A percentile compares a stretch with the other conserved stretches of the same genome.
These are phyloP conservation scores for Heliothis virescens DNA, from an alignment of 1,140 invertebrate species.

Conservation along the genomic window DNA sequence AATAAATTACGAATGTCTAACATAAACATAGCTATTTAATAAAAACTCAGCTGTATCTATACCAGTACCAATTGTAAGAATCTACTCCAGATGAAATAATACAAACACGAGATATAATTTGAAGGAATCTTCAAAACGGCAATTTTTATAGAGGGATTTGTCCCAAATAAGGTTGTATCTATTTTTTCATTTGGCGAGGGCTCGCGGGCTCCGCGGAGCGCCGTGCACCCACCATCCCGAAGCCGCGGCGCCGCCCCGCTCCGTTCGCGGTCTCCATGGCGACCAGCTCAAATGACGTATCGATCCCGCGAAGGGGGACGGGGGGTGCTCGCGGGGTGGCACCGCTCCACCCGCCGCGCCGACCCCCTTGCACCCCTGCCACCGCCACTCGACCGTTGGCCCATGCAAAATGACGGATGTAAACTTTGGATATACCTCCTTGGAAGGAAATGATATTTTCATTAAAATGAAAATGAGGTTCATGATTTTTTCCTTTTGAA, in stretches of 20 bases:
- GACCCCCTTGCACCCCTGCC: slow-evolving; percentile 74
- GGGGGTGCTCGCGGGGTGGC: slow-evolving; percentile 77
- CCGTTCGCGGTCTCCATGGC: slow-evolving; percentile 84
- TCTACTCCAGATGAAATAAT: slow-evolving; percentile 44
- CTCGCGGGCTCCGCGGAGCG: slow-evolving; percentile 69
- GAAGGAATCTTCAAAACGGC: slow-evolving; percentile 49
- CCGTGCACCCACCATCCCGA: slow-evolving; percentile 78
- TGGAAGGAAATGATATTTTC: slow-evolving; percentile 85
- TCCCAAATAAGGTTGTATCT: slow-evolving; percentile 71
- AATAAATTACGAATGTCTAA: slow-evolving; percentile 8
- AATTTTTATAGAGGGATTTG: slow-evolving; percentile 67
- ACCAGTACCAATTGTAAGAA: neutral
- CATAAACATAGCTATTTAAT: slow-evolving; percentile 21
- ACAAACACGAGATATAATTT: slow-evolving; percentile 49
- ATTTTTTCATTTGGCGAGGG: slow-evolving; percentile 71
- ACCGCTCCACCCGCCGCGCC: slow-evolving; percentile 79
- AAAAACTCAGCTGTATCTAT: neutral
- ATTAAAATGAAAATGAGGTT: slow-evolving; percentile 85
- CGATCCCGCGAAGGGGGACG: slow-evolving; percentile 81
- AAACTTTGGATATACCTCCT: slow-evolving; percentile 86
- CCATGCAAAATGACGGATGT: slow-evolving; percentile 86
- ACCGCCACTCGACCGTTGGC: slow-evolving; percentile 83
- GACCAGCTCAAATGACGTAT: slow-evolving; percentile 86
- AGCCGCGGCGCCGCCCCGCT: slow-evolving; percentile 82
- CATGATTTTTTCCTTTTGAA: slow-evolving; percentile 69